Evolutionary conservation across 2,113 vertebrate genomes (phyloP).

Genomic region (Oplegnathus fasciatus): DNA sequence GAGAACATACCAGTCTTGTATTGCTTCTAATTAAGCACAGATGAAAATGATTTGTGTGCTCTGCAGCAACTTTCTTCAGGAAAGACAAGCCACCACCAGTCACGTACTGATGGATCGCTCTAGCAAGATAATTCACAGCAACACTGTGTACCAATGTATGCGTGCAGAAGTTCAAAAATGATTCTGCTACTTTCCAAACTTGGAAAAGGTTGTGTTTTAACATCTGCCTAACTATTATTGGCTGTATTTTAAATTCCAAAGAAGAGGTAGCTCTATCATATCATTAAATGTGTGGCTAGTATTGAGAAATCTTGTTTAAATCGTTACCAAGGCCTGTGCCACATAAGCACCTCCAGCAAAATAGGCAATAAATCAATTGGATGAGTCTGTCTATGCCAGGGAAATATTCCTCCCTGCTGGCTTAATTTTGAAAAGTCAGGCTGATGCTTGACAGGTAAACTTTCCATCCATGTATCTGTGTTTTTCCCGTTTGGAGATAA

Average conservation of each 20-base stretch:
- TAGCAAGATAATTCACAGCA: background rate
- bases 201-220: background rate
- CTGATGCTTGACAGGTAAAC: background rate
- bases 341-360: conserved; percentile 3
- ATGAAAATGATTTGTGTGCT: background rate
- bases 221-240: background rate
- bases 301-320: conserved; percentile 3
- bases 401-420: conserved; percentile 2
- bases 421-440: background rate
- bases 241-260: background rate
- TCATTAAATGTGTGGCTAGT: background rate
- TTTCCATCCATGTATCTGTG: background rate
- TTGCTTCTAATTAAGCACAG: conserved; percentile 6
- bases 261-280: background rate
- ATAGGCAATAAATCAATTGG: background rate
- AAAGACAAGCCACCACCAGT: background rate
- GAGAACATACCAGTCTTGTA: background rate
- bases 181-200: background rate
- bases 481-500: background rate
- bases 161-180: background rate
- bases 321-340: background rate
- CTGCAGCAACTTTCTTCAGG: background rate
- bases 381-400: background rate
- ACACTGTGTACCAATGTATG: background rate
- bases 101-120: background rate